Evolutionary conservation across 2,888 invertebrate genomes (phyloP), one percentile per base, ranked within the genome.

Genomic region (Limnephilus marmoratus): DNA sequence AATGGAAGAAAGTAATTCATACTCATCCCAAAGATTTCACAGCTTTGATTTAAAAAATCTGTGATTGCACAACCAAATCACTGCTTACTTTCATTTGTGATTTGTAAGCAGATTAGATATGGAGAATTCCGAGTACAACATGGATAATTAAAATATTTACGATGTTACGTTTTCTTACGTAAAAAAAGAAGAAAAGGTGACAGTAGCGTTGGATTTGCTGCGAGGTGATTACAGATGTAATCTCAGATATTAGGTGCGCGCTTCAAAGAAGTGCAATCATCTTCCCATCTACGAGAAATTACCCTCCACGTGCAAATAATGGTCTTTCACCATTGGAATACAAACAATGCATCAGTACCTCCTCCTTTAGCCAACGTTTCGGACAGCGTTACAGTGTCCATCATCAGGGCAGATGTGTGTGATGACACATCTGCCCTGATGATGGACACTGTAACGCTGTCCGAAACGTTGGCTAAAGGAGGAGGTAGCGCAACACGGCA

Each of bases 271-370:
- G 37, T 88, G 31, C 11, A 80, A 34, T n/a, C 31, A 31, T 88
- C 68, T 53, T 88, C 68, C 68, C 88, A 88, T 88, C 88, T 88
- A 34, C 68, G 3, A 68, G 29, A 88, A 68, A 68, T 88, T 87
- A 53, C 29, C 31, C 29, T 49, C 53, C 24, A n/a, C 29, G 29
- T 49, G 87, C 85, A 85, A 85, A 41, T 85, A n/a, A 49, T 49
- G 49, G 15, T 15, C 13, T 49, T 15, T 3, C 49, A 15, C 49
- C 49, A 15, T 49, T 49, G 49, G 49, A 15, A 15, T 2, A 15
- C 49, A 49, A 49, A 49, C 49, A 15, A 41, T 41, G 41, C n/a
- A n/a, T n/a, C n/a, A n/a, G n/a, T n/a, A n/a, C n/a, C n/a, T n/a
- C n/a, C n/a, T n/a, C n/a, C n/a, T n/a, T n/a, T n/a, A n/a, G n/a